A percentile compares a stretch with the other conserved stretches of the same genome.
phyloP scores from a whole-genome alignment of 2,113 vertebrate genomes.

The Eclectus roratus region DNA sequence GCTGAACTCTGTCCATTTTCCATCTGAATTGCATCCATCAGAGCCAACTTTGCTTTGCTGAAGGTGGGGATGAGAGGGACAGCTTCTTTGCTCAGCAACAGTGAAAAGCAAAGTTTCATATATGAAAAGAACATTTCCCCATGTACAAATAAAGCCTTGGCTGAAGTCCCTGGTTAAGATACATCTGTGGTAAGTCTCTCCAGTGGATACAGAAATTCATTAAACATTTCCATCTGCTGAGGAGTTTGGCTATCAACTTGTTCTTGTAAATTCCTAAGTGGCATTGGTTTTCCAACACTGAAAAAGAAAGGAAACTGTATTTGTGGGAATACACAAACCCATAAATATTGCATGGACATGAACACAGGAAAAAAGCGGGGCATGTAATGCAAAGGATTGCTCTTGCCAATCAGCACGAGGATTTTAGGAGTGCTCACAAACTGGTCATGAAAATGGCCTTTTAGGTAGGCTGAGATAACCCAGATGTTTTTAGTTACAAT shows the following conservation, averaged over 20 bases:
- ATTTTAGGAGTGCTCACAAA: not conserved
- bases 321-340: not conserved
- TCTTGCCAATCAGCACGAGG: not conserved
- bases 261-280: not conserved
- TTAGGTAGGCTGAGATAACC: conserved; percentile 32
- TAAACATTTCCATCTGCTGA: conserved; percentile 8
- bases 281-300: not conserved
- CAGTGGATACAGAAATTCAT: not conserved
- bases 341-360: not conserved
- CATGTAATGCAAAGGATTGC: not conserved
- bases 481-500: conserved; percentile 54
- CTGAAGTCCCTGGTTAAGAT: not conserved
- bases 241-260: not conserved
- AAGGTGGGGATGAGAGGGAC: not conserved
- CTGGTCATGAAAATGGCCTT: not conserved
- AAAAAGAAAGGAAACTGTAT: not conserved
- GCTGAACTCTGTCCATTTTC: not conserved
- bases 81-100: not conserved
- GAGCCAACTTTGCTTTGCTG: fast-evolving
- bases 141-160: not conserved
- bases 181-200: not conserved
- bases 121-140: not conserved
- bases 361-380: not conserved
- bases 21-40: not conserved
- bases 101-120: not conserved